A percentile compares a stretch with the other conserved stretches of the same genome.
Evolutionary conservation across 1,140 invertebrate species (phyloP).

Genomic region (Maconellicoccus hirsutus): DNA sequence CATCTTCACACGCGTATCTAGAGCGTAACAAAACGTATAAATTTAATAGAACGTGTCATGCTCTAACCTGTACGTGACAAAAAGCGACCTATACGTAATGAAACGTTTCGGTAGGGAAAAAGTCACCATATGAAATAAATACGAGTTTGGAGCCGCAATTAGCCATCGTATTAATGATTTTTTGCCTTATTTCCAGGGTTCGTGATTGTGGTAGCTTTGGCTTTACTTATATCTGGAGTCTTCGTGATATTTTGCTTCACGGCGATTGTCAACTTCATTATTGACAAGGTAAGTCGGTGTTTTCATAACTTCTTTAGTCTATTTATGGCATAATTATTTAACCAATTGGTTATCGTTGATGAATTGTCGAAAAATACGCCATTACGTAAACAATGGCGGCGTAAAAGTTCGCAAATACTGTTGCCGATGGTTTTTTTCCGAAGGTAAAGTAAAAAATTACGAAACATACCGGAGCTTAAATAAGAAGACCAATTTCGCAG

Average conservation of each 20-base stretch:
- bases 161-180: background rate
- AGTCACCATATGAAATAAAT: too few species aligned
- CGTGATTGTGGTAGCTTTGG: slow-evolving; percentile 24
- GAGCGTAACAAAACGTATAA: background rate
- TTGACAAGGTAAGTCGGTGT: slow-evolving; percentile 27
- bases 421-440: background rate
- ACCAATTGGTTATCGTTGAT: background rate
- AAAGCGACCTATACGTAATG: background rate
- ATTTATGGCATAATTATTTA: too few species aligned
- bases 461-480: too few species aligned
- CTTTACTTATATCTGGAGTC: slow-evolving; percentile 21
- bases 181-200: slow-evolving; percentile 25
- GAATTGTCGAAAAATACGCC: background rate
- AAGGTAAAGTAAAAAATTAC: too few species aligned
- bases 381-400: background rate
- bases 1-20: background rate
- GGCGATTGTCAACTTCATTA: slow-evolving; percentile 24
- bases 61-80: background rate
- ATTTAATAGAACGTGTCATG: background rate
- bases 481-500: too few species aligned
- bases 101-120: background rate
- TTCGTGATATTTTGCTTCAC: slow-evolving; percentile 25
- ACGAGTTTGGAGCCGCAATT: background rate
- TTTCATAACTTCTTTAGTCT: background rate
- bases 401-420: background rate